Conservation (phyloP, 1,140 invertebrate species). For the Nephotettix cincticeps region DNA sequence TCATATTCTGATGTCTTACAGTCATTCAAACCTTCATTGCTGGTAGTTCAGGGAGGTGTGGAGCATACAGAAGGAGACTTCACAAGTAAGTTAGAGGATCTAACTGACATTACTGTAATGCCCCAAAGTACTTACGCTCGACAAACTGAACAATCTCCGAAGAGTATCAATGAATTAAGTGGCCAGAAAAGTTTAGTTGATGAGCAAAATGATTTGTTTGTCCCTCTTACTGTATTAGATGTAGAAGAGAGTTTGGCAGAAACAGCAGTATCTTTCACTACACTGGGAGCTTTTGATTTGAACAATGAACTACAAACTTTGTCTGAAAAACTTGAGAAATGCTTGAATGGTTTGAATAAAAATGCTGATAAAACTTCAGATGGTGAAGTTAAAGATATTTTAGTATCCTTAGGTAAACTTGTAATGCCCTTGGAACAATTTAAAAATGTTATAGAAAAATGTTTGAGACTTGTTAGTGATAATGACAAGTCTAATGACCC, state of each 20-base stretch:
- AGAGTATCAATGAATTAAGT: no score
- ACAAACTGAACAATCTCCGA: no score
- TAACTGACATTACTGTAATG: constrained; percentile 28
- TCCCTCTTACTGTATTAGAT: constrained; percentile 25
- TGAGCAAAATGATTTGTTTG: constrained; percentile 4
- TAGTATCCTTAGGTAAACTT: constrained; percentile 31
- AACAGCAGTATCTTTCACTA: background rate
- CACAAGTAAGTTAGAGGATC: constrained; percentile 30
- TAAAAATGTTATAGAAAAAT: constrained; percentile 36
- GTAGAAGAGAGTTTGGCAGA: constrained; percentile 22
- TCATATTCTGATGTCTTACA: constrained; percentile 27
- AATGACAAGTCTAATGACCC: constrained; percentile 30
- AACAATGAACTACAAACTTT: background rate
- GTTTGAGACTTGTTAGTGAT: constrained; percentile 34
- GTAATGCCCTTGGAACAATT: constrained; percentile 37
- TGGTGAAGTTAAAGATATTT: constrained; percentile 35
- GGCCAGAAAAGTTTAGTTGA: constrained; percentile 16
- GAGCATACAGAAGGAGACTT: constrained; percentile 30
- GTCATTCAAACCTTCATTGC: constrained; percentile 30
- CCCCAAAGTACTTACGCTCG: constrained; percentile 23
- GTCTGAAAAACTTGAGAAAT: background rate
- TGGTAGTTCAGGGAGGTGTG: constrained; percentile 32
- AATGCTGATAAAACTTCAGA: constrained; percentile 11
- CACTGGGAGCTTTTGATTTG: background rate
- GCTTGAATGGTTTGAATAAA: background rate